Base-by-base conservation (phyloP, 2,888 invertebrate species). In the Lasioglossum leucozonium region DNA sequence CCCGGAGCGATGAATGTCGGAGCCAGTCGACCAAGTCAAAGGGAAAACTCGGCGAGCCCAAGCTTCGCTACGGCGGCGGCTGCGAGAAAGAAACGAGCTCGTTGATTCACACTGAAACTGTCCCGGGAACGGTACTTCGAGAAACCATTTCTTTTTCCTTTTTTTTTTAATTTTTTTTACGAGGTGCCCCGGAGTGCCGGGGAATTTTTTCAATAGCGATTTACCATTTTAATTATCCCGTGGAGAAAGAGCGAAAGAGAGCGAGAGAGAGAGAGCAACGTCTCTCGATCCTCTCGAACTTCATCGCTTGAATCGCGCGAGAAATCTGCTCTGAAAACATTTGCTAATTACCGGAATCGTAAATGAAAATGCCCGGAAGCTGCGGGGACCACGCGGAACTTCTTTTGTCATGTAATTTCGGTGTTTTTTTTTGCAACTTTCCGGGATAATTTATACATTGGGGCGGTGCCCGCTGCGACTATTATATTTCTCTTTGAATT, bases 1-100 rank as follows among this genome's bases (percentile, higher is more conserved):
- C 85, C 78, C 44, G 58, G 62, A 74, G 88, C 88, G 72, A 82
- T 77, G 81, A 51, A 81, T 83, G 88, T 80, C 79, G 74, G 74
- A 81, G 65, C 51, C 73, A 78, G 80, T 47, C 55, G 72, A 55
- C 72, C 71, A 8, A 79, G 81, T 88, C 88, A 88, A 88, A 88
- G 81, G 86, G 79, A 51, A 86, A 76, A 69, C 79, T 81, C 74
- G 37, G 16, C 58, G 13, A 51, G 51, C 22, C 22, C 51, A 22
- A 22, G 62, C 65, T 55, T 51, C 47, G 55, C 3, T 4, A 8
- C 55, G 4, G 42, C 4, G 42, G 4, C 44, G 16, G 47, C 62
- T 58, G 51, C 30, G 58, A 62, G 77, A 72, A 79, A 79, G 55
- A 77, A 81, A 67, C 55, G 72, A 74, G 76, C 30, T 44, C 71